Evolutionary conservation across 2,113 vertebrate species (phyloP), one percentile per base, ranked within the genome.

Genomic region (Nerophis lumbriciformis): DNA sequence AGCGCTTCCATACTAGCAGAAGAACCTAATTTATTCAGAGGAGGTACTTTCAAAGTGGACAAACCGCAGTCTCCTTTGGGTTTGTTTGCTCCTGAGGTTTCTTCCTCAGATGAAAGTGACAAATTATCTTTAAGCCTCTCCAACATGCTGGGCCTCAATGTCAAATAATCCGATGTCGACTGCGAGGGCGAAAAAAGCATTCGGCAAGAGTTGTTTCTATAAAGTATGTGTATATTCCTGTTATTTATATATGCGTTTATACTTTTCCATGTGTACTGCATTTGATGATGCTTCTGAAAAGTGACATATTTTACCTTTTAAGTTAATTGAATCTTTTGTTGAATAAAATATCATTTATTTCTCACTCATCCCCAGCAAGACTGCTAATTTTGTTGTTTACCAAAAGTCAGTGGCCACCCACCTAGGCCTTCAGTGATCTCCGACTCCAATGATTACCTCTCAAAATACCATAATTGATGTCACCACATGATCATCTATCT

Each of bases 81-180:
- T 35, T 48, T 65, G 10, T n/a, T 51, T 0, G 15, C 48, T 44
- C 85, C 80, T 0, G 48, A 66, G 6, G 49, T 80, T 12, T 64
- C 63, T 0, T 49, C 67, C 48, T 42, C 64, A 14, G 68, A 82
- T 51, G 78, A 83, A 45, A 81, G 73, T 36, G 65, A 80, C 6
- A 86, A 83, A 72, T 11, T 88, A 28, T 71, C 83, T 6, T 6
- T 80, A 48, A 5, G 88, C 59, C 85, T 91, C 28, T 82, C 89
- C 54, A 90, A 91, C 45, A 90, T 91, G 88, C 87, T 91, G 8
- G 44, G 85, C 37, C 83, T 90, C n/a, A 57, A 73, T 12, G 44
- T 65, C n/a, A 59, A 66, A 15, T 55, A 75, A 39, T 57, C 48
- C 37, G 62, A 68, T 13, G n/a, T 19, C 16, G 48, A 84, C 5